Conservation (phyloP, 2,113 vertebrate species). For the Centropristis striata region DNA sequence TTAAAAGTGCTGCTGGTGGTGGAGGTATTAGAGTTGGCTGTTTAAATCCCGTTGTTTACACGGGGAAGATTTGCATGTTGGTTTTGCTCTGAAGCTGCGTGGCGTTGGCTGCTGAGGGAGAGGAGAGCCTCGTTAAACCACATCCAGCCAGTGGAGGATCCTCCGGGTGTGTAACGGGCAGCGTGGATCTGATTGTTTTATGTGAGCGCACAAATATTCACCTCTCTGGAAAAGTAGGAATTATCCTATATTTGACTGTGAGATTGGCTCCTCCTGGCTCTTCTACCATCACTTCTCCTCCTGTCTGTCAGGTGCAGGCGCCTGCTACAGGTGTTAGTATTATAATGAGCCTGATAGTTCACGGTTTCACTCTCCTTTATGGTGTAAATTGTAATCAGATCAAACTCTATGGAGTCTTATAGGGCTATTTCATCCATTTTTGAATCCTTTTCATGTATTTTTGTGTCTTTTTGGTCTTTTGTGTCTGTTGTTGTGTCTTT, state of each 20-base stretch:
- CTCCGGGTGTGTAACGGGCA: not conserved
- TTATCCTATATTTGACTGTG: not conserved
- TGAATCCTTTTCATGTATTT: no score
- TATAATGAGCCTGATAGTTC: no score
- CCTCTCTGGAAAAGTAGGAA: not conserved
- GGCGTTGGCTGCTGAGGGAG: not conserved
- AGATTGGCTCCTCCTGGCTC: not conserved
- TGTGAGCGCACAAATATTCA: not conserved
- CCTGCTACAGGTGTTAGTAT: no score
- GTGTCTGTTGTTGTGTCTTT: no score
- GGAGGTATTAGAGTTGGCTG: slow-evolving; percentile 1
- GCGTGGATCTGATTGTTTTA: not conserved
- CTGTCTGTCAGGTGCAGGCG: not conserved
- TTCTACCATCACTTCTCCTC: no score
- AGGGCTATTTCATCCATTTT: no score
- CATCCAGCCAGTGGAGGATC: not conserved
- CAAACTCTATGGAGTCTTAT: no score
- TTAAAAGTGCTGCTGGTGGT: not conserved
- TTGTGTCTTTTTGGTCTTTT: no score
- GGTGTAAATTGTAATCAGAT: no score
- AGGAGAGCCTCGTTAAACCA: not conserved
- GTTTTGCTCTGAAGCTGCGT: not conserved
- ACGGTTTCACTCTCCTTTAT: no score
- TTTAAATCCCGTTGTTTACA: slow-evolving; percentile 37
- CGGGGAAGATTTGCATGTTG: slow-evolving; percentile 6